A percentile compares a stretch with the other conserved stretches of the same genome.
Conservation (phyloP, 2,797 vertebrate species). For the Borostomias antarcticus region DNA sequence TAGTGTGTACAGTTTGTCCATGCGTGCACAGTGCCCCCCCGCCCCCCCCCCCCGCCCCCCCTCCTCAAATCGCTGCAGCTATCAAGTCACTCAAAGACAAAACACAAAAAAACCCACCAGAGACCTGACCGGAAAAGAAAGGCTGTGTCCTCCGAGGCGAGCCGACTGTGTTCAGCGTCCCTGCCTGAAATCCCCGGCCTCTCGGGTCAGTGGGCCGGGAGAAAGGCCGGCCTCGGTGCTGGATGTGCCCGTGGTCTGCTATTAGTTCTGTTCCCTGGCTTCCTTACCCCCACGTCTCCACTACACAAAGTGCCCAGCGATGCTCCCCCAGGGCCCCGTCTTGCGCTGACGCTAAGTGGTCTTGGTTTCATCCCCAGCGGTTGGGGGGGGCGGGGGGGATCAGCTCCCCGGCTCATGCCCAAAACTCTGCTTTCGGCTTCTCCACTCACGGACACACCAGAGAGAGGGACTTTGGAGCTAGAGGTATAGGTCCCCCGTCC, state of each 20-base stretch:
- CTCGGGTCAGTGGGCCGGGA: constrained; percentile 46
- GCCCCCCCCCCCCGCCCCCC: background rate
- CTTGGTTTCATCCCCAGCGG: constrained; percentile 10
- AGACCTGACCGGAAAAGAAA: background rate
- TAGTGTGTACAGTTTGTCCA: background rate
- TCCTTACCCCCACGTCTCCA: constrained; percentile 29
- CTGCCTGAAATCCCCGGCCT: constrained; percentile 16
- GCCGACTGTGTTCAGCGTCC: background rate
- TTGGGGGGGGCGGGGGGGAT: constrained; percentile 4
- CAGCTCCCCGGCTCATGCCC: too few relatives aligned
- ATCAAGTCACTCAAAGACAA: constrained; percentile 1
- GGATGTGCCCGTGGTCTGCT: background rate
- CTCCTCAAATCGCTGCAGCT: background rate
- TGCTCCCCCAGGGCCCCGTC: constrained; percentile 22
- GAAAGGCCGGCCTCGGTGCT: constrained; percentile 23
- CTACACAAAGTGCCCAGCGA: constrained; percentile 30
- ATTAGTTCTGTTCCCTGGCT: constrained; percentile 8
- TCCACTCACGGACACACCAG: too few relatives aligned
- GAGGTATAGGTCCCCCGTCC: background rate
- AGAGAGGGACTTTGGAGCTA: background rate
- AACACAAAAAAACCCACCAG: background rate
- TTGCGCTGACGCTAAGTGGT: constrained; percentile 36
- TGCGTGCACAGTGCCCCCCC: background rate
- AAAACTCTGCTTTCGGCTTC: too few relatives aligned
- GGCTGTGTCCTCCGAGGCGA: background rate